A percentile compares a stretch with the other conserved stretches of the same genome.
Conservation (phyloP, 2,888 invertebrate genomes). For the Dasypolia templi region DNA sequence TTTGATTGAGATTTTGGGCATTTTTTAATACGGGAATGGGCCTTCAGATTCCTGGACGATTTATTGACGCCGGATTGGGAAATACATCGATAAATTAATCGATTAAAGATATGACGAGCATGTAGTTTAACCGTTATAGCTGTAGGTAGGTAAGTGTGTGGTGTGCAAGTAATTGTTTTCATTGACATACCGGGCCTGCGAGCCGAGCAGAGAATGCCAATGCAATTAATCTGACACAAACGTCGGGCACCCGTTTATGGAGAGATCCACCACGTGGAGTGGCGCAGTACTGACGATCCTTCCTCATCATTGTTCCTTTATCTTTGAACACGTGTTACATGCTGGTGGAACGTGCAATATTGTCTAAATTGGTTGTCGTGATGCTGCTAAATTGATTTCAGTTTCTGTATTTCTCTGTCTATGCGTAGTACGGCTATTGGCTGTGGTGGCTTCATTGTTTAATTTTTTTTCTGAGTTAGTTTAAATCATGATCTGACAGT, state of each 20-base stretch:
- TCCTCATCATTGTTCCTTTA: slow-evolving; percentile 63
- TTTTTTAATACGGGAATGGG: background rate
- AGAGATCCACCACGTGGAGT: slow-evolving; percentile 63
- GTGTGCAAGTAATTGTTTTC: slow-evolving; percentile 85
- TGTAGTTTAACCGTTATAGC: slow-evolving; percentile 42
- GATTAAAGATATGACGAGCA: slow-evolving; percentile 59
- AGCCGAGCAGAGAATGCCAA: slow-evolving; percentile 82
- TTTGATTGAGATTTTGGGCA: too few species aligned
- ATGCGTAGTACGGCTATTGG: background rate
- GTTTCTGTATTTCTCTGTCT: background rate
- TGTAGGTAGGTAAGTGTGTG: slow-evolving; percentile 65
- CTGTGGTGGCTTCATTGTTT: too few species aligned
- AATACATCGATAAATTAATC: slow-evolving; percentile 69
- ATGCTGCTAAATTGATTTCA: slow-evolving; percentile 5
- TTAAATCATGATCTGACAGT: too few species aligned
- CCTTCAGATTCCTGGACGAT: background rate
- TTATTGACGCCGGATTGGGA: background rate
- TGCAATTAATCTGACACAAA: slow-evolving; percentile 86
- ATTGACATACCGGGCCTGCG: slow-evolving; percentile 83
- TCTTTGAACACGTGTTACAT: slow-evolving; percentile 40
- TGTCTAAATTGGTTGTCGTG: slow-evolving; percentile 2
- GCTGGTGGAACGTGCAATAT: slow-evolving; percentile 17
- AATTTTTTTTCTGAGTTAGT: too few species aligned
- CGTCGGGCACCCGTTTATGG: slow-evolving; percentile 79
- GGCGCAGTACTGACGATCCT: slow-evolving; percentile 64